These are phyloP conservation scores for Sebastes wilsoni DNA, from an alignment of 2,797 vertebrate genomes.

Conservation along the genomic window DNA sequence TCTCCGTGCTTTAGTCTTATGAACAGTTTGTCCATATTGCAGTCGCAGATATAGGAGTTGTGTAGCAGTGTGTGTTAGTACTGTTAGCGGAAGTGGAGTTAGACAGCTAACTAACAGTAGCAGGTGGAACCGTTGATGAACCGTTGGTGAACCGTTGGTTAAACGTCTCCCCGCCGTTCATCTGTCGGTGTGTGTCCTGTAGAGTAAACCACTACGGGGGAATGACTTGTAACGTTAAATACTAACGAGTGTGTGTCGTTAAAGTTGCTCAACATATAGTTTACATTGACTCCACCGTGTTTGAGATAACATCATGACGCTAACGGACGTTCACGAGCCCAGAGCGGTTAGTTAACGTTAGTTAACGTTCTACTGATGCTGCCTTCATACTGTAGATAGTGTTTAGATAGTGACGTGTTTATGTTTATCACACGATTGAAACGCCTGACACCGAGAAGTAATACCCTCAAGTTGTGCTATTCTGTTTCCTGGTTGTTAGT, in stretches of 20 bases:
- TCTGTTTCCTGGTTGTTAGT: neutral
- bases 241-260: too few species aligned
- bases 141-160: neutral
- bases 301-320: neutral
- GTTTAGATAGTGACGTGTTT: too few species aligned
- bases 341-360: too few species aligned
- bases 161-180: neutral
- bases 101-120: conserved; percentile 40
- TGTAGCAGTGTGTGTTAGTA: neutral
- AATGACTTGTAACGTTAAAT: neutral
- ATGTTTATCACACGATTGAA: too few species aligned
- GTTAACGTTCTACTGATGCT: neutral
- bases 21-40: fast-evolving
- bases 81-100: conserved; percentile 43
- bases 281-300: neutral
- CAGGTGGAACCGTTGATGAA: conserved; percentile 52
- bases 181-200: neutral
- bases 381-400: neutral
- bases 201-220: neutral
- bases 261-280: too few species aligned
- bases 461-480: neutral
- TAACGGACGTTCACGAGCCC: too few species aligned
- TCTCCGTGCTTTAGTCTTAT: fast-evolving
- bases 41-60: fast-evolving
- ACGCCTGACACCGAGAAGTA: too few species aligned